phyloP scores from a whole-genome alignment of 2,113 vertebrate species.

The Nettapus auritus region DNA sequence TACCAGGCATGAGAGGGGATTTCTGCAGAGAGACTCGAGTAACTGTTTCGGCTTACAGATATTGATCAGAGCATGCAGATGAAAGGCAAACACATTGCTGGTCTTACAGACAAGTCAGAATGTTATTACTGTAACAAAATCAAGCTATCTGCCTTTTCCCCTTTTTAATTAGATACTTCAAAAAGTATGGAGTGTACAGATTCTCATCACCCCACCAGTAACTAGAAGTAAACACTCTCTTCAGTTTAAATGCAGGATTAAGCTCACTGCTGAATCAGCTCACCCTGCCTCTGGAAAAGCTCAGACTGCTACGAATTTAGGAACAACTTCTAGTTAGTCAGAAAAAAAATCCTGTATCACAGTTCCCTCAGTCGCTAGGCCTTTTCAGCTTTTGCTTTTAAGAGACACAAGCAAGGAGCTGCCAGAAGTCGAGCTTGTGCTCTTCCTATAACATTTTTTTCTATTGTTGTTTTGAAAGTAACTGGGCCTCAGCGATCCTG shows the following conservation, averaged over 20 bases:
- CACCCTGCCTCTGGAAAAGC: background rate
- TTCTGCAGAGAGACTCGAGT: constrained; percentile 4
- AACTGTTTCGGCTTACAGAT: constrained; percentile 30
- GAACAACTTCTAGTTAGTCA: constrained; percentile 31
- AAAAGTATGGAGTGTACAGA: background rate
- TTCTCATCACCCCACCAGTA: background rate
- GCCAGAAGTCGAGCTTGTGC: background rate
- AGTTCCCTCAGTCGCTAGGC: background rate
- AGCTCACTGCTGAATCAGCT: constrained; percentile 57
- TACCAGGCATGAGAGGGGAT: constrained; percentile 5
- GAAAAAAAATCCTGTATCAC: constrained; percentile 22
- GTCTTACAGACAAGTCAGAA: background rate
- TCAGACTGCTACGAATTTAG: constrained; percentile 5
- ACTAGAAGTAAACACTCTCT: background rate
- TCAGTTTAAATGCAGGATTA: constrained; percentile 37
- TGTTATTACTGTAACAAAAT: constrained; percentile 25
- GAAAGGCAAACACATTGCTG: constrained; percentile 42
- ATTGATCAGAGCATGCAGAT: constrained; percentile 47
- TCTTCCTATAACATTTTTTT: background rate
- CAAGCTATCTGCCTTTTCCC: background rate
- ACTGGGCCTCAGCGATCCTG: background rate
- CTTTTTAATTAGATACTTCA: constrained; percentile 27
- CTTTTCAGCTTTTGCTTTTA: constrained; percentile 21
- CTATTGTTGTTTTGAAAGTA: constrained; percentile 1
- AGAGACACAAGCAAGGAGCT: background rate